These are phyloP conservation scores for Abramis brama DNA, from an alignment of 2,113 vertebrate species.

Conservation along the genomic window DNA sequence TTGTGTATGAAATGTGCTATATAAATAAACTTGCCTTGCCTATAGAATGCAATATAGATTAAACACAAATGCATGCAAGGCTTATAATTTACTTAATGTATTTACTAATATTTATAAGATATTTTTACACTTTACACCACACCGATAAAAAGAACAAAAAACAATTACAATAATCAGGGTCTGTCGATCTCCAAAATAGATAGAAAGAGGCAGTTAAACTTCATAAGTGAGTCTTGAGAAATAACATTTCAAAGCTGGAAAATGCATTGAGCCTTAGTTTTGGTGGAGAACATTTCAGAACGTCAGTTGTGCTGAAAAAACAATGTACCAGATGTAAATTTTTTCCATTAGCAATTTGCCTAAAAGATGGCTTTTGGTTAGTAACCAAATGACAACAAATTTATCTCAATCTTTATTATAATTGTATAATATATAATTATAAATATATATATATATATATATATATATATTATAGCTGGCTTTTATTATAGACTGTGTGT, in stretches of 20 bases:
- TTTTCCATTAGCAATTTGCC: not conserved
- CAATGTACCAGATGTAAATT: not conserved
- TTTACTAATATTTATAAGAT: too few species aligned
- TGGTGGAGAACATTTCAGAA: not conserved
- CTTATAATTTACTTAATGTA: too few species aligned
- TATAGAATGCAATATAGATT: too few species aligned
- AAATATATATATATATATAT: too few species aligned
- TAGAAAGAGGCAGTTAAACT: not conserved
- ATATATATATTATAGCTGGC: too few species aligned
- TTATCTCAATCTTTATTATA: not conserved
- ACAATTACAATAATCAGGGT: not conserved
- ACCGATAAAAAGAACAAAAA: too few species aligned
- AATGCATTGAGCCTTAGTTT: not conserved
- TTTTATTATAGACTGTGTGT: not conserved
- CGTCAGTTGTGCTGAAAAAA: not conserved
- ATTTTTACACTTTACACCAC: too few species aligned
- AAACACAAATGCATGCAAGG: too few species aligned
- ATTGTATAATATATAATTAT: too few species aligned
- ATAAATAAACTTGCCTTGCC: too few species aligned
- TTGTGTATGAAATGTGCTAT: too few species aligned
- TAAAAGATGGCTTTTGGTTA: constrained; percentile 6
- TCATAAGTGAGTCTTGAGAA: not conserved
- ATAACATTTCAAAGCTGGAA: not conserved
- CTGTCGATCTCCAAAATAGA: not conserved
- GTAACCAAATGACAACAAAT: not conserved